Evolutionary conservation across 2,888 invertebrate genomes (phyloP), one percentile per base, ranked within the genome.

Genomic region (Harpalus rufipes): DNA sequence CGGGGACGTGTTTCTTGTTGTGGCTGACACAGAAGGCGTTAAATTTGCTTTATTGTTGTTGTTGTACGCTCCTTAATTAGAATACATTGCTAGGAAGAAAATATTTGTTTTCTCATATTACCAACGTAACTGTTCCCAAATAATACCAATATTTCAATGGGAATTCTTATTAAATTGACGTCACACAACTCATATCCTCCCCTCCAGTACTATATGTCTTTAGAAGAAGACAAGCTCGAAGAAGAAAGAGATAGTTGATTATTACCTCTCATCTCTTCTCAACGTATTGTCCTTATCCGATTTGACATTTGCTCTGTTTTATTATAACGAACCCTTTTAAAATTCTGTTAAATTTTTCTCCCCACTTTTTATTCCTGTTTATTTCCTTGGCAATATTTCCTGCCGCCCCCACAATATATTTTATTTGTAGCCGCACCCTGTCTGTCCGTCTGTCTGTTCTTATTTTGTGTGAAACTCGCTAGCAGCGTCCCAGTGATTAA

Each of bases 1-100:
- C 18, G 72, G 44, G 18, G 72, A 41, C 10, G 18, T 74, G 18
- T 41, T 16, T 74, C 72, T 74, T 44, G 41, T 18, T 74, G 72
- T 41, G 41, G 44, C 51, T 74, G 32, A 41, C 39, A 68, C n/a
- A 59, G 16, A 63, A 8, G 16, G 21, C 63, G 63, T 63, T 18
- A 25, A 63, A 63, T 63, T 63, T 63, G 21, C 25, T 63, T 63
- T 63, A 63, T 25, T 25, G 25, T n/a, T 25, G 21, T 63, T 68
- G 32, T 1, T 68, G 59, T 59, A 14, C 14, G n/a, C 39, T 59
- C 59, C 59, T 59, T 51, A 51, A 12, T 51, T 12, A 51, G 10
- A 51, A 51, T 0, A 12, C 44, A 51, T 51, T 51, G 12, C 10
- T 12, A 51, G 8, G 44, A 8, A 51, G 44, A 51, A 51, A 51